A percentile compares a stretch with the other conserved stretches of the same genome.
These are phyloP conservation scores for Ganaspis sp. DNA, from an alignment of 1,140 invertebrate genomes.

Conservation along the genomic window DNA sequence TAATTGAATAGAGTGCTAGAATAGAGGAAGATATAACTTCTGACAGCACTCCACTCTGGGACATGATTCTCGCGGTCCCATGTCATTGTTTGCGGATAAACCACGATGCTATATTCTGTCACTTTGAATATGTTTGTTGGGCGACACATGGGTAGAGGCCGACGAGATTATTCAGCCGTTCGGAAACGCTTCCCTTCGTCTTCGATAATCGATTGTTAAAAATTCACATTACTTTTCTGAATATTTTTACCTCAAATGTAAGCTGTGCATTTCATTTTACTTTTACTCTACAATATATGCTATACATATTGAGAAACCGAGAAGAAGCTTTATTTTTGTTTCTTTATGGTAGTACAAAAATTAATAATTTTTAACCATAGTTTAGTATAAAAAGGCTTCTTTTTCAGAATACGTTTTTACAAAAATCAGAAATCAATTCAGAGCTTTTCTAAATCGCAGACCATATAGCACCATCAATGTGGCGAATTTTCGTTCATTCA, in stretches of 20 bases:
- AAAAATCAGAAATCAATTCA: too few relatives aligned
- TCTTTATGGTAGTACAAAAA: too few relatives aligned
- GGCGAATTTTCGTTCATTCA: too few relatives aligned
- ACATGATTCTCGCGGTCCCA: slow-evolving; percentile 49
- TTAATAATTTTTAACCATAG: too few relatives aligned
- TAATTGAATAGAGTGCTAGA: slow-evolving; percentile 39
- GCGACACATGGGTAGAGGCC: not conserved
- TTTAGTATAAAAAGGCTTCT: too few relatives aligned
- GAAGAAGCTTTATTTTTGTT: too few relatives aligned
- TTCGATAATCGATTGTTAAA: slow-evolving; percentile 12
- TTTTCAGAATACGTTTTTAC: too few relatives aligned
- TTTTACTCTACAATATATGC: too few relatives aligned
- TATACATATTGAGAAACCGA: too few relatives aligned
- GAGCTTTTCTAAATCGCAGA: too few relatives aligned
- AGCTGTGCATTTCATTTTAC: too few relatives aligned
- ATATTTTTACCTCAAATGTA: not conserved
- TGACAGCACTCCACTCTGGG: slow-evolving; percentile 50
- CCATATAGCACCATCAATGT: too few relatives aligned
- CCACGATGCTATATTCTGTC: slow-evolving; percentile 45
- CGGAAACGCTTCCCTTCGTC: not conserved
- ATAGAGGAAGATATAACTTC: slow-evolving; percentile 50
- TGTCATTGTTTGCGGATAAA: slow-evolving; percentile 57
- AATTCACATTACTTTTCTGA: not conserved
- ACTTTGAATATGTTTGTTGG: slow-evolving; percentile 50
- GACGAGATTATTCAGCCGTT: slow-evolving; percentile 18